Evolutionary conservation across 2,113 vertebrate genomes (phyloP), one percentile per base, ranked within the genome.

Genomic region (Misgurnus anguillicaudatus): DNA sequence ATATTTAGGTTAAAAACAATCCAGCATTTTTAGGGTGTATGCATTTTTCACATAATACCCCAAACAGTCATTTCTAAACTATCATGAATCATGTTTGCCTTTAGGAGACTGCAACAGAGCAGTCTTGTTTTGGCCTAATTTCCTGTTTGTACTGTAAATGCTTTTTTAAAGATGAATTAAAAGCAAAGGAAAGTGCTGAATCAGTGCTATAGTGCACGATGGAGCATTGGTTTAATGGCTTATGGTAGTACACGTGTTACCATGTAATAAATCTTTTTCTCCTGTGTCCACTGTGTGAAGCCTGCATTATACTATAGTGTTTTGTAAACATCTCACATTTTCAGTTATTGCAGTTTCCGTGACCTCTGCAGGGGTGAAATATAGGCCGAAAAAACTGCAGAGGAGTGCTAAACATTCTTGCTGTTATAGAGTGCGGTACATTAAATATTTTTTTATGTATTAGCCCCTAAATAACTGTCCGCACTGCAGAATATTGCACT

Each of bases 381-480:
- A 64, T 45, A 24, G 36, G 11, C 16, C 36, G 45, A 71, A 72
- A n/a, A 17, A 70, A 70, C 4, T 58, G 21, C 39, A 64, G 38
- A 13, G 53, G 39, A 72, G 2, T 42, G 65, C 55, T 38, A 31
- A 47, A 60, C 42, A 47, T 70, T 68, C 47, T 48, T 61, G 7
- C 39, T 45, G 62, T 47, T 74, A 63, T 80, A 75, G 60, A 77
- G 51, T 68, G 36, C 16, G 48, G 47, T 17, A 63, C 13, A 42
- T 65, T 60, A 58, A 16, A 84, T 70, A 78, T 5, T 8, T 48
- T 53, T 7, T 71, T 80, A 45, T 81, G 84, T 85, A 77, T 48
- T 60, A 19, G 51, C 57, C 42, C 24, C 39, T 86, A 87, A 87
- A 90, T 85, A 70, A 78, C 51, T 86, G 73, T 31, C 62, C 61